phyloP scores from a whole-genome alignment of 2,888 invertebrate genomes.

The Tipula helvola region DNA sequence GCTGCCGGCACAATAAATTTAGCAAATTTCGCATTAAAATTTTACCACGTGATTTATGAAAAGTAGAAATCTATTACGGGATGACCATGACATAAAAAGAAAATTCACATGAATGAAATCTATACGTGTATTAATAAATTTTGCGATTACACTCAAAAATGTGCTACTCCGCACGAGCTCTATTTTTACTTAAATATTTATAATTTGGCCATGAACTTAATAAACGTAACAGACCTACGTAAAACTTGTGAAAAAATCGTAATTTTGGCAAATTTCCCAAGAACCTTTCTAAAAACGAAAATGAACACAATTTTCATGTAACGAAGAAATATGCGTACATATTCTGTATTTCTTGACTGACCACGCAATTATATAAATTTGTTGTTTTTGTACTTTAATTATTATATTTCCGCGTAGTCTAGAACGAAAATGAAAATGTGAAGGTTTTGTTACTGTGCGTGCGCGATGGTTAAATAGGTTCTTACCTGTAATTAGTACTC shows the following conservation, averaged over 20 bases:
- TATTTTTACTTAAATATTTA: not conserved
- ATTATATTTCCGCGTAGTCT: not conserved
- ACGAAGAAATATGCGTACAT: not conserved
- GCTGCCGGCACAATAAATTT: not conserved
- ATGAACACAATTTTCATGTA: not conserved
- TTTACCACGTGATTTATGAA: not conserved
- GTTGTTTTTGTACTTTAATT: not conserved
- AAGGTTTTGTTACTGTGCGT: not conserved
- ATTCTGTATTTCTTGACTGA: not conserved
- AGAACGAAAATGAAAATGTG: not conserved
- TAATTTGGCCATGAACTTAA: not conserved
- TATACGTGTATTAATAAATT: not conserved
- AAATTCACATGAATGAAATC: not conserved
- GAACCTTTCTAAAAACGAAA: not conserved
- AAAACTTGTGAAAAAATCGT: not conserved
- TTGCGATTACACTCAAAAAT: not conserved
- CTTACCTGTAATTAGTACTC: conserved; percentile 31
- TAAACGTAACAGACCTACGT: not conserved
- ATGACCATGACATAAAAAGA: not conserved
- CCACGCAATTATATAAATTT: not conserved
- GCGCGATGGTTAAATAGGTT: not conserved
- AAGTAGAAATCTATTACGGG: not conserved
- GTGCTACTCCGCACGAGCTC: not conserved
- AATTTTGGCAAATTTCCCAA: not conserved
- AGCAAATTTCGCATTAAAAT: not conserved